Evolutionary conservation across 2,888 invertebrate species (phyloP), one percentile per base, ranked within the genome.

Genomic region (Pseudococcus longispinus): DNA sequence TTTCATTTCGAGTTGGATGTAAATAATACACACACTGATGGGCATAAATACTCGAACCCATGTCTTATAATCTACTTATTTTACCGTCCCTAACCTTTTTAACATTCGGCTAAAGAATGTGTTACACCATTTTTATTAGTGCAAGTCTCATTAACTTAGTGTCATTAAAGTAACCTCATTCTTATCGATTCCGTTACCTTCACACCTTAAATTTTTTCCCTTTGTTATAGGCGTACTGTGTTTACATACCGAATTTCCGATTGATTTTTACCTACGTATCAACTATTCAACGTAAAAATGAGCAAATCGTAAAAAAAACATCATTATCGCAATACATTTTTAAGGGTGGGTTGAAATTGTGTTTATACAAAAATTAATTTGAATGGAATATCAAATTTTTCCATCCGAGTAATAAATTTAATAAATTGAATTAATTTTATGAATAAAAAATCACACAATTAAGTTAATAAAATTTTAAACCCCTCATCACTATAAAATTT

Each of bases 141-240:
- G 60, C 70, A 70, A 70, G 26, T 70, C 29, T 70, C 29, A 70
- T 70, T 70, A 26, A 70, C 26, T 70, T 70, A 13, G 26, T 70
- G 70, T 29, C 70, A 70, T 70, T 70, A 70, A 70, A 80, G 60
- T 80, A 80, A 42, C 77, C 42, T 80, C 77, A 80, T 80, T 80
- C 26, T 80, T 80, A 80, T 80, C 29, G 77, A 80, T 80, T 80
- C 32, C 42, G 77, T 80, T 80, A 42, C 77, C 42, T 80, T 80
- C 77, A 80, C 77, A 80, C 42, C 9, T 20, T 80, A 29, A 37
- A 70, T 32, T 29, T 70, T 70, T 70, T 29, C 29, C 15, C 70
- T 29, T 26, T 70, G 29, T 70, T 70, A 37, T 37, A 70, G 26
- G 18, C 70, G 29, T 70, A 29, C 20, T 2, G 15, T 70, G 70